phyloP scores from a whole-genome alignment of 2,797 vertebrate species.

The Loriculus beryllinus region DNA sequence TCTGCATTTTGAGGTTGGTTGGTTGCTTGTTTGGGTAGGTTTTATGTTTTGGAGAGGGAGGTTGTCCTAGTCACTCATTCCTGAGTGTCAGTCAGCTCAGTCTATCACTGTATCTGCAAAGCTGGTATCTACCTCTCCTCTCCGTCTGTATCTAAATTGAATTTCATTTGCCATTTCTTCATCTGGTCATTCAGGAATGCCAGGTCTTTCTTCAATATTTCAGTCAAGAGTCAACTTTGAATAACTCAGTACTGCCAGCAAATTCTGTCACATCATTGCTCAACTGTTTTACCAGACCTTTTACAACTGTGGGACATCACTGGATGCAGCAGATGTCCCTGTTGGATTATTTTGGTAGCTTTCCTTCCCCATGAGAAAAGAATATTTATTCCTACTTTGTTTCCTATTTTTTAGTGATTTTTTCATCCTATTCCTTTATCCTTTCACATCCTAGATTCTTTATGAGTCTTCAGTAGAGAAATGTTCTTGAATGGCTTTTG shows the following conservation, averaged over 20 bases:
- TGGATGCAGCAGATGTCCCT: background rate
- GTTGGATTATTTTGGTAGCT: background rate
- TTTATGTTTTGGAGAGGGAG: background rate
- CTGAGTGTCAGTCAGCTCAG: background rate
- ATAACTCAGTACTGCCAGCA: background rate
- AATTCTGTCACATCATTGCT: background rate
- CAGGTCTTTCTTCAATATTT: background rate
- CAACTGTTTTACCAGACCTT: background rate
- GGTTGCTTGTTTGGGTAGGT: rapidly evolving
- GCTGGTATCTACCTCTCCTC: background rate
- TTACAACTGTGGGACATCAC: background rate
- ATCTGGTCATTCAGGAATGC: background rate
- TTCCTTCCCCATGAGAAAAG: background rate
- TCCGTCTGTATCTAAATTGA: rapidly evolving
- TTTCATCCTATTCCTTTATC: background rate
- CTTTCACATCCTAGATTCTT: background rate
- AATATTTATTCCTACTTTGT: background rate
- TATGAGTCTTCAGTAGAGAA: background rate
- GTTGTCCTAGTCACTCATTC: background rate
- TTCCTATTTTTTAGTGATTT: background rate
- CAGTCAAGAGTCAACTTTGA: background rate
- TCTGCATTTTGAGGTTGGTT: background rate
- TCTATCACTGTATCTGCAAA: background rate
- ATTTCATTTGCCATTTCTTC: background rate
- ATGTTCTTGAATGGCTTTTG: background rate